A percentile compares a stretch with the other conserved stretches of the same genome.
These are phyloP conservation scores for Pelecanoides urinatrix DNA, from an alignment of 2,113 vertebrate genomes.

Conservation along the genomic window DNA sequence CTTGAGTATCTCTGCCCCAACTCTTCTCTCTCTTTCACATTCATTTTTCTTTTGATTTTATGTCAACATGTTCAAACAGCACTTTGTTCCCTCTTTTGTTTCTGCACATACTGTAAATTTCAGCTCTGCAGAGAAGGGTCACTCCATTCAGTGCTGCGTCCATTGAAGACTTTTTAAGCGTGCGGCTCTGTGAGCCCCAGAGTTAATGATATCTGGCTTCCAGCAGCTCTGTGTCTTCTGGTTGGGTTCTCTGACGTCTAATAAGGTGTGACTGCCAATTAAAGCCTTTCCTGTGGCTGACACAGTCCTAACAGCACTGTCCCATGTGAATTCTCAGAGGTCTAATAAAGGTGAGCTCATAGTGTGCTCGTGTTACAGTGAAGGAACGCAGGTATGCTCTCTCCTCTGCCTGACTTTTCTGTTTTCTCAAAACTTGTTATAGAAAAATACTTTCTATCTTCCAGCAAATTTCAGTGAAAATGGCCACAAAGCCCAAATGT, in stretches of 20 bases:
- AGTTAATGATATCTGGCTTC: conserved; percentile 58
- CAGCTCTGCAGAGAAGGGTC: neutral
- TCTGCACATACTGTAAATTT: conserved; percentile 11
- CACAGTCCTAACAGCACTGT: neutral
- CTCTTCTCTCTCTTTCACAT: neutral
- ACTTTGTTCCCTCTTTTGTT: conserved; percentile 59
- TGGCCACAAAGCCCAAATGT: neutral
- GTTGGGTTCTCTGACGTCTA: conserved; percentile 47
- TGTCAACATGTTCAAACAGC: neutral
- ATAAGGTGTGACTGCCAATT: conserved; percentile 62
- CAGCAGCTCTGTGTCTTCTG: conserved; percentile 42
- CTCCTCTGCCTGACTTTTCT: neutral
- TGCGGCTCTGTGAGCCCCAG: neutral
- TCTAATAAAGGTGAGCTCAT: conserved; percentile 26
- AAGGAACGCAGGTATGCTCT: neutral
- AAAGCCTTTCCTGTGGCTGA: conserved; percentile 57
- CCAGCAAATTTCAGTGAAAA: neutral
- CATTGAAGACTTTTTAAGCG: conserved; percentile 20
- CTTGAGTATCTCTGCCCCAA: neutral
- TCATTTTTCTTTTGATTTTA: neutral
- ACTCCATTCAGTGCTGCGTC: neutral
- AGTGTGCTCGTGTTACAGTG: accelerated
- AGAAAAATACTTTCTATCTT: neutral
- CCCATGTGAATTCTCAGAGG: conserved; percentile 42
- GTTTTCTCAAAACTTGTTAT: neutral